Evolutionary conservation across 2,113 vertebrate species (phyloP).

Genomic region (Mirza zaza): DNA sequence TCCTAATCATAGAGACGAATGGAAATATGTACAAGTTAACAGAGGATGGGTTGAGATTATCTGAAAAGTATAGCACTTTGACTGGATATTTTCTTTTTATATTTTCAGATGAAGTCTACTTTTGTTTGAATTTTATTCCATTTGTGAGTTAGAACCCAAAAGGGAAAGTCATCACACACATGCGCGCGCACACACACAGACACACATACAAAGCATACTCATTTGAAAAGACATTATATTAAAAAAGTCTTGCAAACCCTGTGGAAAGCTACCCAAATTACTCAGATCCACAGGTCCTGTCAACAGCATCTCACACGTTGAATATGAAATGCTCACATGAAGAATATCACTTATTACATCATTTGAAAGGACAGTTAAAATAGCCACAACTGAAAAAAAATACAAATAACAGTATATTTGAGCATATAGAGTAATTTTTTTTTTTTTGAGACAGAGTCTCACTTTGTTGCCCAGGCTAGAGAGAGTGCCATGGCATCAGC

Average conservation of each 20-base stretch:
- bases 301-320: slow-evolving; percentile 13
- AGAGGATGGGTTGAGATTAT: slow-evolving; percentile 31
- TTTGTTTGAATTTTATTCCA: slow-evolving; percentile 45
- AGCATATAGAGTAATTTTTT: slow-evolving; percentile 11
- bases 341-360: background rate
- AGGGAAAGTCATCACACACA: background rate
- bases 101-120: slow-evolving; percentile 36
- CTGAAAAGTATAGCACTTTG: slow-evolving; percentile 25
- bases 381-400: background rate
- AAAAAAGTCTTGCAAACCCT: slow-evolving; percentile 45
- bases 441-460: no score
- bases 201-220: background rate
- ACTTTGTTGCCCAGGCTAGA: no score
- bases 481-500: no score
- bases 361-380: slow-evolving; percentile 58
- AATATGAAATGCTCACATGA: background rate
- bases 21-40: background rate
- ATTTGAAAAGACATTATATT: slow-evolving; percentile 55
- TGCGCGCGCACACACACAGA: background rate
- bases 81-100: slow-evolving; percentile 24
- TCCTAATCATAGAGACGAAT: background rate
- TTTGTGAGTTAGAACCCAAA: slow-evolving; percentile 38
- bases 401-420: slow-evolving; percentile 37
- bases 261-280: slow-evolving; percentile 11
- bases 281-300: background rate